Evolutionary conservation across 2,888 invertebrate genomes (phyloP).

Genomic region (Agonum fuliginosum): DNA sequence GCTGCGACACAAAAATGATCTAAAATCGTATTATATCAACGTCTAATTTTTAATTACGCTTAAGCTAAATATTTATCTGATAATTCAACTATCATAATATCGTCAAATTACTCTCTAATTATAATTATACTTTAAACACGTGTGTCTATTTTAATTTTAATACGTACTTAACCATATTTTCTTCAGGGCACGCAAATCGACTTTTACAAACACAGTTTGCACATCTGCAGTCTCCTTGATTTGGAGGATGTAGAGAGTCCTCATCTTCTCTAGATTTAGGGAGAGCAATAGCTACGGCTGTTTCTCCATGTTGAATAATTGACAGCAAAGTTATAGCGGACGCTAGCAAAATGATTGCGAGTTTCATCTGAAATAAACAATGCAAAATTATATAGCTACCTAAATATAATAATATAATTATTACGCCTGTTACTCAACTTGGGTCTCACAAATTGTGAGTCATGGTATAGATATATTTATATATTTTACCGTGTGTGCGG

Average conservation of each 20-base stretch:
- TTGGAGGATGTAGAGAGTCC: not conserved
- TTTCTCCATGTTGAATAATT: conserved; percentile 16
- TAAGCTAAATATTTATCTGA: too few species aligned
- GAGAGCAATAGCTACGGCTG: not conserved
- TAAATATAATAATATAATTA: too few species aligned
- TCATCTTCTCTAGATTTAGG: not conserved
- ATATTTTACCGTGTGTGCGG: too few species aligned
- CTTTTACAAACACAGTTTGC: conserved; percentile 44
- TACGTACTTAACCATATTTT: conserved; percentile 44
- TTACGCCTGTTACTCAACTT: too few species aligned
- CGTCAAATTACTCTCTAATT: too few species aligned
- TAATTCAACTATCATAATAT: too few species aligned
- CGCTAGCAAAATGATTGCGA: not conserved
- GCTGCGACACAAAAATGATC: too few species aligned
- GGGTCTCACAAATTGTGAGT: too few species aligned
- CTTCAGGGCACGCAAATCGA: conserved; percentile 24
- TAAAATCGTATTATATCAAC: too few species aligned
- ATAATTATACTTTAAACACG: too few species aligned
- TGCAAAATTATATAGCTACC: not conserved
- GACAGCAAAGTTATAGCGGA: not conserved
- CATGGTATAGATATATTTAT: too few species aligned
- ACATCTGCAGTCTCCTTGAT: conserved; percentile 34
- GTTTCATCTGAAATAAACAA: conserved; percentile 26
- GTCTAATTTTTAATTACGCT: too few species aligned
- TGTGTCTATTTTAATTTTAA: not conserved